phyloP scores from a whole-genome alignment of 1,140 invertebrate species.

The Metaphire vulgaris region DNA sequence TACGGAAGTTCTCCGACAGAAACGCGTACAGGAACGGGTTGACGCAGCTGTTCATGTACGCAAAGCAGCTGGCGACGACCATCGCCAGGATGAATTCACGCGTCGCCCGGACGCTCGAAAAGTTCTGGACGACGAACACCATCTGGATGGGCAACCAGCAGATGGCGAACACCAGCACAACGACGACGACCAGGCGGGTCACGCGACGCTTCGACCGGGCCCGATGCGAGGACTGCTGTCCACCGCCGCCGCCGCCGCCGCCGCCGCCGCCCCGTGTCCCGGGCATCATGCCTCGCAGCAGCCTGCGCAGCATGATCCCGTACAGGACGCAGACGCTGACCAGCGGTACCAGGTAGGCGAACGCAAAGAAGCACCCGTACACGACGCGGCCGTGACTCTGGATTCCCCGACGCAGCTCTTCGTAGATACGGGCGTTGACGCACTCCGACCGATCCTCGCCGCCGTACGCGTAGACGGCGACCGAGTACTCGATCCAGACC shows the following conservation, averaged over 20 bases:
- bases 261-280: too few species aligned
- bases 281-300: conserved; percentile 55
- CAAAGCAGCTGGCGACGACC: conserved; percentile 70
- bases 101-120: conserved; percentile 60
- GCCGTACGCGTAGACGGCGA: conserved; percentile 56
- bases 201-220: conserved; percentile 75
- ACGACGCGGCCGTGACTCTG: conserved; percentile 34
- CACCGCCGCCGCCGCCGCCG: conserved; percentile 61
- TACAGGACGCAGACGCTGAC: conserved; percentile 80
- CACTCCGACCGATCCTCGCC: conserved; percentile 46
- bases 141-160: conserved; percentile 91
- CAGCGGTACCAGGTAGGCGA: conserved; percentile 54
- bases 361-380: conserved; percentile 51
- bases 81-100: conserved; percentile 63
- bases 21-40: conserved; percentile 30
- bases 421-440: conserved; percentile 29
- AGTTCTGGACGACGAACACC: conserved; percentile 50
- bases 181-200: conserved; percentile 84
- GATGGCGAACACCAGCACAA: conserved; percentile 86
- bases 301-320: conserved; percentile 71
- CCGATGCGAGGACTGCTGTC: conserved; percentile 74
- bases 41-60: conserved; percentile 25
- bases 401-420: neutral
- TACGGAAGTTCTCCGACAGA: conserved; percentile 27
- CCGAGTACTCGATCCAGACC: conserved; percentile 70